Conservation (phyloP, 1,140 invertebrate genomes). For the Polypedilum pembai region DNA sequence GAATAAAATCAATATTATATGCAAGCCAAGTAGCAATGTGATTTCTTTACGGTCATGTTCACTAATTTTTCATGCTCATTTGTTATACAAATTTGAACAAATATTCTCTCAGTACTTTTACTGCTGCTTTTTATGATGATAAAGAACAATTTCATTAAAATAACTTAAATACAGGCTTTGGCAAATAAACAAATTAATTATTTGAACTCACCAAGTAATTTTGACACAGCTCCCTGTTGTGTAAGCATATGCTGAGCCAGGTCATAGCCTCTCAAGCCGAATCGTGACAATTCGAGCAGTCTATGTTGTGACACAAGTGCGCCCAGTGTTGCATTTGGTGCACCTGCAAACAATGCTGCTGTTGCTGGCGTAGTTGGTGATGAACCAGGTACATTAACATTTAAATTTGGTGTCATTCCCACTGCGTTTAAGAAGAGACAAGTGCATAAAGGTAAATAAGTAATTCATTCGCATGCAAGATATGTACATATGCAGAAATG, state of each 20-base stretch:
- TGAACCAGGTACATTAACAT: slow-evolving; percentile 42
- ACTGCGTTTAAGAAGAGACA: not conserved
- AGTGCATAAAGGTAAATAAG: not conserved
- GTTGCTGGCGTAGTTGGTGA: slow-evolving; percentile 43
- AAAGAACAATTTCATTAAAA: no score
- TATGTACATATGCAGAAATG: not conserved
- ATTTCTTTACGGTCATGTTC: slow-evolving; percentile 8
- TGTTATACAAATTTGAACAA: not conserved
- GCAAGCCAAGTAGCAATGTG: slow-evolving; percentile 3
- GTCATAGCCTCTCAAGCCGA: slow-evolving; percentile 78
- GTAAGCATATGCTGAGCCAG: slow-evolving; percentile 79
- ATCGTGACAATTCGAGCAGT: slow-evolving; percentile 72
- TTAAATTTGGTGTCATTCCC: slow-evolving; percentile 25
- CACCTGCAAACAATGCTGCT: slow-evolving; percentile 44
- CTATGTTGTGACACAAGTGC: slow-evolving; percentile 62
- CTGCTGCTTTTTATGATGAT: not conserved
- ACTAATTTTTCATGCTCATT: slow-evolving; percentile 18
- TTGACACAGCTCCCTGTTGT: slow-evolving; percentile 85
- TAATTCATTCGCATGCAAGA: not conserved
- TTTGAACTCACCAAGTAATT: slow-evolving; percentile 67
- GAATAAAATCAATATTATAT: slow-evolving; percentile 13
- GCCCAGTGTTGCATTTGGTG: slow-evolving; percentile 52
- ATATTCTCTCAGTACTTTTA: not conserved
- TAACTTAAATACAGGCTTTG: no score
- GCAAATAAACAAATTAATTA: not conserved